These are phyloP conservation scores for Liasis olivaceus DNA, from an alignment of 2,797 vertebrate species.

Conservation along the genomic window DNA sequence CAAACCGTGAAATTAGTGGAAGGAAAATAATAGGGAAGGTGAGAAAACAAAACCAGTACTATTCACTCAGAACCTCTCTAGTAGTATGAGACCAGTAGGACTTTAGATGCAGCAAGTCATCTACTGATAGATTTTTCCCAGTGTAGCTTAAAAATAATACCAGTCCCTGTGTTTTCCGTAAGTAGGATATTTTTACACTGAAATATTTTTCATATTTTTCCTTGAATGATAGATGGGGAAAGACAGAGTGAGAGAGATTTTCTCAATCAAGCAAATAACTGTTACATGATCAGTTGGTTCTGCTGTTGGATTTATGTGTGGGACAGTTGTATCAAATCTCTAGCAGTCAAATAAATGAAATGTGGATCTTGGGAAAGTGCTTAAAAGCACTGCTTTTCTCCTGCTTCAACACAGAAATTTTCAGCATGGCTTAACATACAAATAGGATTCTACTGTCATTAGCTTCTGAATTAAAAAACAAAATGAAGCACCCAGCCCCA, in stretches of 20 bases:
- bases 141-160: neutral
- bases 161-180: too few relatives aligned
- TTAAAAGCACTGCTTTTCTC: neutral
- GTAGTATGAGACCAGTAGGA: neutral
- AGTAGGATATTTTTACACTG: neutral
- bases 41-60: neutral
- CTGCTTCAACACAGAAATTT: neutral
- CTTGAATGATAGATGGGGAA: neutral
- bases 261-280: neutral
- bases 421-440: neutral
- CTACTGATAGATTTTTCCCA: neutral
- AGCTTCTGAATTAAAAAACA: neutral
- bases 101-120: neutral
- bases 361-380: too few relatives aligned
- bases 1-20: neutral
- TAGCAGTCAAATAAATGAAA: neutral
- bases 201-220: neutral
- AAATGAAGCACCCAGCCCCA: neutral
- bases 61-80: neutral
- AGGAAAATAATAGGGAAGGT: neutral
- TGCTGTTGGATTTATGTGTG: too few relatives aligned
- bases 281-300: neutral
- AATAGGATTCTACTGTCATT: neutral
- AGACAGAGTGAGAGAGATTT: neutral
- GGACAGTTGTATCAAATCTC: neutral